Base-by-base conservation (phyloP, 1,140 invertebrate genomes). In the Papilio polytes region DNA sequence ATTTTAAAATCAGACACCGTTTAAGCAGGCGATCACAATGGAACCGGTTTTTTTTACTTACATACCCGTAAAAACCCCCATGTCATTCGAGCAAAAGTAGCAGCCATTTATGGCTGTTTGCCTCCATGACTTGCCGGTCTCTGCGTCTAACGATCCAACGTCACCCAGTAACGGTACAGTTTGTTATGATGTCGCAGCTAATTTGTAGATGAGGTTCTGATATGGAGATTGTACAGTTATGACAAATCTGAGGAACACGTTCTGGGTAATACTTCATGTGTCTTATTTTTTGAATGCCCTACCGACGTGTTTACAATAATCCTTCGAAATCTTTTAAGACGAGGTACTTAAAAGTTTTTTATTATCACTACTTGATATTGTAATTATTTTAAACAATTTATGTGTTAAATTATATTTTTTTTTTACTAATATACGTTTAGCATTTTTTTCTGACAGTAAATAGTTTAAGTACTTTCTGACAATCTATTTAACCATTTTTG, bases 121-220 rank as follows among this genome's bases (percentile, higher is more conserved):
- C 59, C 20, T 12, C 63, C 63, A 26, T 70, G 63, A 70, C 22
- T 70, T 70, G 63, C 63, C 63, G 26, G 22, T 70, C 63, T 70
- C 44, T 46, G 44, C 44, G 44, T 44, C 48, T 48, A 20, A 74
- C 73, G n/a, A 74, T 22, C 46, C n/a, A 48, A 74, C 74, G 74
- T 48, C 74, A 53, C 74, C 44, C 56, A 22, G 77, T 78, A 78
- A 78, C 77, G 77, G 77, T 63, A 7, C 41, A 78, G 77, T 22
- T 78, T 46, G 56, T 78, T 78, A 78, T 66, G 77, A 78, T 78
- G 77, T 78, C 77, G 77, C 77, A 41, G 77, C 77, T 78, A 78
- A 78, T 78, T 78, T 78, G 56, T 78, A 78, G 77, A 78, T 15
- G 76, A n/a, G 31, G 53, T 78, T 53, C 77, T 63, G 56, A 66